These are phyloP conservation scores for Phania funesta DNA, from an alignment of 2,888 invertebrate genomes.

Conservation along the genomic window DNA sequence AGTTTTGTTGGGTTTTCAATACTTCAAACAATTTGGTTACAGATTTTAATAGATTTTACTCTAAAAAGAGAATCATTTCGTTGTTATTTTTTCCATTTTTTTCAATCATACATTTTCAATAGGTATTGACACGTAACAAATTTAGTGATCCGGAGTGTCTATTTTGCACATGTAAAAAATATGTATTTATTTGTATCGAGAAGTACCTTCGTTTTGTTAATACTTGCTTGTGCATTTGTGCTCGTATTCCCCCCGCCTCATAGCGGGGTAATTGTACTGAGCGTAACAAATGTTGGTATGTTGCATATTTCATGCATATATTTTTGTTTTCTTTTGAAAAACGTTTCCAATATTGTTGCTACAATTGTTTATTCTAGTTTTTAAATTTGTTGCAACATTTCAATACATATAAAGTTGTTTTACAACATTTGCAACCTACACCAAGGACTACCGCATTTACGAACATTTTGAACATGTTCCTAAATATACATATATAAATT, in stretches of 20 bases:
- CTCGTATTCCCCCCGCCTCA: too few species aligned
- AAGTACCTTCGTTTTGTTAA: conserved; percentile 63
- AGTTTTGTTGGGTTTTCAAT: conserved; percentile 50
- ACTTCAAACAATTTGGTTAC: conserved; percentile 49
- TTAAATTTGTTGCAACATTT: conserved; percentile 53
- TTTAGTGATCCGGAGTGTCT: conserved; percentile 64
- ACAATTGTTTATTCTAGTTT: conserved; percentile 48
- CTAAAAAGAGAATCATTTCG: conserved; percentile 2
- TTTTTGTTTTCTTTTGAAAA: background rate
- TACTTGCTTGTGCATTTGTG: conserved; percentile 31
- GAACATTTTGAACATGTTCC: too few species aligned
- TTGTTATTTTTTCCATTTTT: conserved; percentile 29
- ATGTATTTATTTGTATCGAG: conserved; percentile 21
- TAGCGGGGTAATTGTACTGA: conserved; percentile 27
- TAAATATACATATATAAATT: too few species aligned
- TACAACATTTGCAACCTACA: conserved; percentile 40
- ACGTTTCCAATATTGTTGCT: conserved; percentile 40
- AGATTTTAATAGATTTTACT: conserved; percentile 38
- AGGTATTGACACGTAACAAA: conserved; percentile 67
- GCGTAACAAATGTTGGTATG: conserved; percentile 14
- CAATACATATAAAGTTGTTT: conserved; percentile 54
- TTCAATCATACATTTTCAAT: conserved; percentile 63
- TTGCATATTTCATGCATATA: conserved; percentile 57
- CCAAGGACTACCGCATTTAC: too few species aligned
- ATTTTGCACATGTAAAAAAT: conserved; percentile 44